These are phyloP conservation scores for Osmerus eperlanus DNA, from an alignment of 2,113 vertebrate genomes.

Conservation along the genomic window DNA sequence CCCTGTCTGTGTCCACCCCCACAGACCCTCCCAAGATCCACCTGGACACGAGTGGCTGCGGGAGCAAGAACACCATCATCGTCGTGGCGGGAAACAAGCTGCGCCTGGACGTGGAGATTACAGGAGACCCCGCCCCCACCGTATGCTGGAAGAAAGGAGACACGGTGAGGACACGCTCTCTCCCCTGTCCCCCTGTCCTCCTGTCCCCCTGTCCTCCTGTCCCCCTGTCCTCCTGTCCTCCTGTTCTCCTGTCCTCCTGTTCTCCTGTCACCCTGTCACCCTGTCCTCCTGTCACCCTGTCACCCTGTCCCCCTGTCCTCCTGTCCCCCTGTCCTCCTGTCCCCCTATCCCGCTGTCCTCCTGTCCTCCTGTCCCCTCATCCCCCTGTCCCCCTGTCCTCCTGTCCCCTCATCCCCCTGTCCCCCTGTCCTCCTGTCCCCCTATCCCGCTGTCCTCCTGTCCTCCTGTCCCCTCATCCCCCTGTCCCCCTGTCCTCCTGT, in stretches of 20 bases:
- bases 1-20: no score
- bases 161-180: slow-evolving; percentile 55
- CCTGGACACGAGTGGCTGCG: slow-evolving; percentile 76
- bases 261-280: background rate
- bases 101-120: slow-evolving; percentile 81
- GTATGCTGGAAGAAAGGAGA: slow-evolving; percentile 80
- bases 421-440: no score
- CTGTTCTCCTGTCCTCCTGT: background rate
- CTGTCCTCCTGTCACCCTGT: no score
- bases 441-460: background rate
- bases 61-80: slow-evolving; percentile 74
- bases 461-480: background rate
- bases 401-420: no score
- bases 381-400: no score
- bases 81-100: slow-evolving; percentile 90
- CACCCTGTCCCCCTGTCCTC: background rate
- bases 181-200: background rate
- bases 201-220: no score
- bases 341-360: background rate
- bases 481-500: no score
- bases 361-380: background rate
- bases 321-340: background rate
- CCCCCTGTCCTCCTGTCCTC: background rate
- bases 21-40: slow-evolving; percentile 89
- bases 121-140: slow-evolving; percentile 80